Evolutionary conservation across 2,797 vertebrate species (phyloP).

Genomic region (Artibeus jamaicensis): DNA sequence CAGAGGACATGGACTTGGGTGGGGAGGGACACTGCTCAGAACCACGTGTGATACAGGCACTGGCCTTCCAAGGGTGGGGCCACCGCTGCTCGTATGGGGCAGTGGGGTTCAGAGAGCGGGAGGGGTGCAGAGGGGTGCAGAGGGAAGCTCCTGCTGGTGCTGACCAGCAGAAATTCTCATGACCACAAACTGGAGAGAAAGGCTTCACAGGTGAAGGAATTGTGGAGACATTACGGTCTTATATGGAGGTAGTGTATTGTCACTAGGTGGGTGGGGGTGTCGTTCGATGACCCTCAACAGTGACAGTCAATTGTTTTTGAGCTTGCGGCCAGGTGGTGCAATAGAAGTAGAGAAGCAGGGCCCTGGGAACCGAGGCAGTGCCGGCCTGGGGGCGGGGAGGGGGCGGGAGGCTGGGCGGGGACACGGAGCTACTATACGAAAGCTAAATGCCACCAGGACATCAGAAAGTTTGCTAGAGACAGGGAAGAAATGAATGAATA

Average conservation of each 20-base stretch:
- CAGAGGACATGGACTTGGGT: too few relatives aligned
- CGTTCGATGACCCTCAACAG: not conserved
- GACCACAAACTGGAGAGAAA: not conserved
- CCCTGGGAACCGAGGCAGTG: not conserved
- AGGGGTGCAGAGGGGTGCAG: too few relatives aligned
- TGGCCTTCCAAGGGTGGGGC: not conserved
- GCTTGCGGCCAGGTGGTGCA: not conserved
- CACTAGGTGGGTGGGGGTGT: not conserved
- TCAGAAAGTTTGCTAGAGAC: not conserved
- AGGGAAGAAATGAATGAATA: not conserved
- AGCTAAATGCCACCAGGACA: not conserved
- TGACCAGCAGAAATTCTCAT: not conserved
- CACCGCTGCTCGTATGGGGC: accelerated
- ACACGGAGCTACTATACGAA: not conserved
- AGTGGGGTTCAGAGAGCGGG: too few relatives aligned
- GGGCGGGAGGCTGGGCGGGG: not conserved
- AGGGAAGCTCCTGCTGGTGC: not conserved
- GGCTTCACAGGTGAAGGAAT: not conserved
- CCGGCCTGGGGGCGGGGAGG: not conserved
- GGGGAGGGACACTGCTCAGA: not conserved
- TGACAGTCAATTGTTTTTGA: not conserved
- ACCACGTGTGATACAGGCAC: not conserved
- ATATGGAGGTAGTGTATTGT: not conserved
- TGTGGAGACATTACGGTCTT: too few relatives aligned
- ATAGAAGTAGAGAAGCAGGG: not conserved